A percentile compares a stretch with the other conserved stretches of the same genome.
Evolutionary conservation across 2,113 vertebrate species (phyloP).

Genomic region (Cinclus mexicanus): DNA sequence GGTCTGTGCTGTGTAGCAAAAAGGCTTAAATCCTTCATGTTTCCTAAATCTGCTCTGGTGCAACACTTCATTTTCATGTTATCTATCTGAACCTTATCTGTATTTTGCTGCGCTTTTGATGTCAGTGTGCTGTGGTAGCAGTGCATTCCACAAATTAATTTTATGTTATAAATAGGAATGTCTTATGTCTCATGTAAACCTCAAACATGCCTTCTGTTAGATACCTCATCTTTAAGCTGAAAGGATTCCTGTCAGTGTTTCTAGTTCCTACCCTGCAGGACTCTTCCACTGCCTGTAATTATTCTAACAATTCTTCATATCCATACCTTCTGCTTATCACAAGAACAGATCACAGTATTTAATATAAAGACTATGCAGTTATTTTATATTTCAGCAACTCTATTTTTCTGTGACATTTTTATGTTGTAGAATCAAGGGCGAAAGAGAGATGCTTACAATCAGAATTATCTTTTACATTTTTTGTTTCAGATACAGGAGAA

Average conservation of each 20-base stretch:
- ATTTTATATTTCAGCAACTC: not conserved
- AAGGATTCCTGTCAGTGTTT: not conserved
- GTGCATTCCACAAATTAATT: constrained; percentile 18
- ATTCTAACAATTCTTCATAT: not conserved
- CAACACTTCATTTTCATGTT: constrained; percentile 4
- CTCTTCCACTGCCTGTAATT: not conserved
- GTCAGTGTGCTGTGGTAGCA: not conserved
- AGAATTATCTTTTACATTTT: not conserved
- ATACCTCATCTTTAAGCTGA: not conserved
- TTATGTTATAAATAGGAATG: not conserved
- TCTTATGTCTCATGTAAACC: constrained; percentile 4
- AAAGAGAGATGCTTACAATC: not conserved
- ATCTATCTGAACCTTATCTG: not conserved
- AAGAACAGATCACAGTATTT: not conserved
- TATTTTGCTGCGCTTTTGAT: constrained; percentile 15
- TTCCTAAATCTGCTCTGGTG: constrained; percentile 8
- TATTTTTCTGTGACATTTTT: not conserved
- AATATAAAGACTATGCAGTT: not conserved
- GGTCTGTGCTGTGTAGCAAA: not conserved
- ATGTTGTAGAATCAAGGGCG: not conserved
- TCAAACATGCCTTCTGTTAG: not conserved
- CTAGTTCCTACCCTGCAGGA: constrained; percentile 12
- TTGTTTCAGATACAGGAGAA: not conserved
- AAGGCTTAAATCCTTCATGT: not conserved
- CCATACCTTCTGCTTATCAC: not conserved